Evolutionary conservation across 2,888 invertebrate genomes (phyloP).

Genomic region (Octonoba sinensis): DNA sequence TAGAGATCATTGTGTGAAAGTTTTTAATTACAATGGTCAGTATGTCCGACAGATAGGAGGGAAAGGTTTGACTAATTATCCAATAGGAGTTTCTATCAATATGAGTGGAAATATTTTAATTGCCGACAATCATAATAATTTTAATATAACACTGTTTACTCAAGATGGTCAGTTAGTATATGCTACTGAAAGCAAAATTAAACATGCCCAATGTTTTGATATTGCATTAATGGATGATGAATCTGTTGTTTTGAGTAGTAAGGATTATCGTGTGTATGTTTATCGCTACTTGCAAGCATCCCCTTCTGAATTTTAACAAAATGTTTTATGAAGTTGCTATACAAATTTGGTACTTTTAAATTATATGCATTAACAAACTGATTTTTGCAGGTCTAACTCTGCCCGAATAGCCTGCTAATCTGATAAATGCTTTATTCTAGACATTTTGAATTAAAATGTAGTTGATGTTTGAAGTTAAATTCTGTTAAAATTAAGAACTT

Average conservation of each 20-base stretch:
- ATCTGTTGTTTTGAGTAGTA: conserved; percentile 97
- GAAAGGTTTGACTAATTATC: conserved; percentile 98
- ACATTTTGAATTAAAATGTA: no score
- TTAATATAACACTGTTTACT: conserved; percentile 98
- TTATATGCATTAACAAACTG: background rate
- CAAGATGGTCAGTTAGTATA: conserved; percentile 97
- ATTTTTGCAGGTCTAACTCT: conserved; percentile 52
- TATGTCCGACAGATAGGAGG: conserved; percentile 98
- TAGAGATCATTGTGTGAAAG: conserved; percentile 99
- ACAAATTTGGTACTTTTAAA: no score
- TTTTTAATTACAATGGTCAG: conserved; percentile 97
- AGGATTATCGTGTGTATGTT: conserved; percentile 98
- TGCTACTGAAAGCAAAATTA: conserved; percentile 98
- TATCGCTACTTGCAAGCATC: conserved; percentile 86
- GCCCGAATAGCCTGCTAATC: background rate
- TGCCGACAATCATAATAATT: conserved; percentile 99
- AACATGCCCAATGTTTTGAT: conserved; percentile 99
- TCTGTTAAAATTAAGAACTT: conserved; percentile 31
- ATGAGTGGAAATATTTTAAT: conserved; percentile 96
- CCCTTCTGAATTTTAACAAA: conserved; percentile 54
- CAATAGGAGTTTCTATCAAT: conserved; percentile 99
- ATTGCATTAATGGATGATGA: conserved; percentile 99
- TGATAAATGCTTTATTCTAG: no score
- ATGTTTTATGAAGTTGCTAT: background rate
- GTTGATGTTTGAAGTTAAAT: conserved; percentile 1